phyloP scores from a whole-genome alignment of 2,888 invertebrate species.

The Thera obeliscata region DNA sequence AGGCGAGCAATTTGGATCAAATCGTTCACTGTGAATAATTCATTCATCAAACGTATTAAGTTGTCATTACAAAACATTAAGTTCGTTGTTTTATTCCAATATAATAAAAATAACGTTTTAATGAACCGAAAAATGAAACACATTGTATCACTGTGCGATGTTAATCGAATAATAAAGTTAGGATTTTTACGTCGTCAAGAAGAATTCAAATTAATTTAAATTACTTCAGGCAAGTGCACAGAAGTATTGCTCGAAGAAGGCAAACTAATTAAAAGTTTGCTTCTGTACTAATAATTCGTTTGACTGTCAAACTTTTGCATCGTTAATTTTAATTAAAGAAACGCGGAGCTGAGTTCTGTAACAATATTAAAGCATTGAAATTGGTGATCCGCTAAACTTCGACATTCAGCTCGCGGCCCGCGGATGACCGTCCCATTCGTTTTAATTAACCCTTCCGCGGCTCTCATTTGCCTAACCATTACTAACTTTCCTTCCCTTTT shows the following conservation, averaged over 20 bases:
- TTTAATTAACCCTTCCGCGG: conserved; percentile 80
- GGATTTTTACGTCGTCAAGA: conserved; percentile 54
- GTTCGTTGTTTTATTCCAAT: conserved; percentile 44
- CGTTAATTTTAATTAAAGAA: conserved; percentile 85
- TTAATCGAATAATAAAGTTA: conserved; percentile 47
- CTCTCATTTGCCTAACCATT: conserved; percentile 68
- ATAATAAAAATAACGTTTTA: conserved; percentile 45
- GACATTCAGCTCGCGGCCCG: conserved; percentile 65
- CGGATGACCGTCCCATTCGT: conserved; percentile 80
- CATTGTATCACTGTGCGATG: conserved; percentile 36
- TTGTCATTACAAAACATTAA: conserved; percentile 43
- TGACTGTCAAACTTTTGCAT: conserved; percentile 83
- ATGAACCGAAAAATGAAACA: conserved; percentile 37
- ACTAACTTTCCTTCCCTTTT: conserved; percentile 66
- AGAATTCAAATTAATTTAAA: conserved; percentile 79
- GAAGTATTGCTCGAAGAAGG: conserved; percentile 78
- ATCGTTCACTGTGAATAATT: conserved; percentile 51
- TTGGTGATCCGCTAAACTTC: conserved; percentile 83
- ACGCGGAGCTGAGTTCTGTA: conserved; percentile 78
- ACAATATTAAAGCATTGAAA: conserved; percentile 84
- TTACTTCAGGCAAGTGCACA: conserved; percentile 77
- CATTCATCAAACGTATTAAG: conserved; percentile 53
- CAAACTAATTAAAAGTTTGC: conserved; percentile 83
- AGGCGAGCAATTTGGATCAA: conserved; percentile 48
- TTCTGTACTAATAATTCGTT: conserved; percentile 84